A percentile compares a stretch with the other conserved stretches of the same genome.
phyloP scores from a whole-genome alignment of 1,140 invertebrate species.

The Atta texana region DNA sequence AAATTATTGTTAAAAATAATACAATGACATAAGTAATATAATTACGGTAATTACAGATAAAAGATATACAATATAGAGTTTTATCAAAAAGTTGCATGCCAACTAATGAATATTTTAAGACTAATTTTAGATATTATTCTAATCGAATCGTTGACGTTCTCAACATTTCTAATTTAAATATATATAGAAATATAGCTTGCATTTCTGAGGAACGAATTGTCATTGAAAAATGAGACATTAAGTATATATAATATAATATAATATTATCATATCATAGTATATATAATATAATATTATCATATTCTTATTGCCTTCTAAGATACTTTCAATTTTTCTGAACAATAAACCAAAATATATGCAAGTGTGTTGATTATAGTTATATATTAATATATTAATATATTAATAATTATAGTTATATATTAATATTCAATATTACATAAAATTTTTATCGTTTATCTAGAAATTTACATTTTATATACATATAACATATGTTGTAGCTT shows the following conservation, averaged over 20 bases:
- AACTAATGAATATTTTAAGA: slow-evolving; percentile 28
- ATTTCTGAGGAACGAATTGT: background rate
- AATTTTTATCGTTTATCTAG: background rate
- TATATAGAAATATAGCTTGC: background rate
- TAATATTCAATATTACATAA: slow-evolving; percentile 2
- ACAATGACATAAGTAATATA: slow-evolving; percentile 65
- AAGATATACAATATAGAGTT: background rate
- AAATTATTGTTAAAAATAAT: slow-evolving; percentile 59
- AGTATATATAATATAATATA: no score
- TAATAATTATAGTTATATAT: background rate
- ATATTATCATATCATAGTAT: background rate
- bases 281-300: background rate
- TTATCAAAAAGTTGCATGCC: slow-evolving; percentile 51
- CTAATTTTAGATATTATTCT: slow-evolving; percentile 14
- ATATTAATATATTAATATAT: background rate
- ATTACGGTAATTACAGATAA: slow-evolving; percentile 53
- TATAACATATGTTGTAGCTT: background rate
- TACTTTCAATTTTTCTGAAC: background rate
- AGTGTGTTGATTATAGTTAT: background rate
- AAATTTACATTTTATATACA: background rate
- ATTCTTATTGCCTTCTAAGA: background rate
- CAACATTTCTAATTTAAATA: slow-evolving; percentile 5
- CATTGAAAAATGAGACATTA: background rate
- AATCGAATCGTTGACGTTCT: slow-evolving; percentile 13
- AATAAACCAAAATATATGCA: background rate